Conservation (phyloP, 2,113 vertebrate genomes). For the Erinaceus europaeus region DNA sequence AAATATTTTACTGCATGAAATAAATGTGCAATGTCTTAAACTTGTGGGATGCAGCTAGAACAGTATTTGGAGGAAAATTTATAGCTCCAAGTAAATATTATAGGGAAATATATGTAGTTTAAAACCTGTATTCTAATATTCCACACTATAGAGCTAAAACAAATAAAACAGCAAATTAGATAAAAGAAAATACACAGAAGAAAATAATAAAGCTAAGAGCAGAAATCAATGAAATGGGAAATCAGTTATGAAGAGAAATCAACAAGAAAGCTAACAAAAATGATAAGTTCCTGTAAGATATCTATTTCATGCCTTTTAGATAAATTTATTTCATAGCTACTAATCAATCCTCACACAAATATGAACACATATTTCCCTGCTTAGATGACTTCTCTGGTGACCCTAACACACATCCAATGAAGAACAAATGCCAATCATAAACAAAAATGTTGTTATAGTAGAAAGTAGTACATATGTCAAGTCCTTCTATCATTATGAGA, state of each 20-base stretch:
- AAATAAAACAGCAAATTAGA: not conserved
- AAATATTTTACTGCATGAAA: too few relatives aligned
- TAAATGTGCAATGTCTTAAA: not conserved
- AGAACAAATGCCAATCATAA: not conserved
- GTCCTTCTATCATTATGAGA: not conserved
- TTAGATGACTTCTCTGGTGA: not conserved
- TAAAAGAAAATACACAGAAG: not conserved
- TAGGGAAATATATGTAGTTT: not conserved
- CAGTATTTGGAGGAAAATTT: not conserved
- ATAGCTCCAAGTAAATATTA: not conserved
- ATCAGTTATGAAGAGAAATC: not conserved
- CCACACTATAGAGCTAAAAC: not conserved
- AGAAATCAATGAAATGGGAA: too few relatives aligned
- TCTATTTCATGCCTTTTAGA: not conserved
- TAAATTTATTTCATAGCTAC: slow-evolving; percentile 15
- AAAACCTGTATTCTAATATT: not conserved
- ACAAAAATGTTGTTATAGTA: not conserved
- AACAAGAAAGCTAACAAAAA: not conserved
- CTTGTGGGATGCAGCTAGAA: not conserved
- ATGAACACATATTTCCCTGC: not conserved
- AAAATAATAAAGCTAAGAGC: slow-evolving; percentile 5
- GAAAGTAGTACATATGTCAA: not conserved
- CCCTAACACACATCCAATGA: slow-evolving; percentile 14
- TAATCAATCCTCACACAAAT: not conserved
- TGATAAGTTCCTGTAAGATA: not conserved